A percentile compares a stretch with the other conserved stretches of the same genome.
phyloP scores from a whole-genome alignment of 2,797 vertebrate genomes.

The Trematocara caparti region DNA sequence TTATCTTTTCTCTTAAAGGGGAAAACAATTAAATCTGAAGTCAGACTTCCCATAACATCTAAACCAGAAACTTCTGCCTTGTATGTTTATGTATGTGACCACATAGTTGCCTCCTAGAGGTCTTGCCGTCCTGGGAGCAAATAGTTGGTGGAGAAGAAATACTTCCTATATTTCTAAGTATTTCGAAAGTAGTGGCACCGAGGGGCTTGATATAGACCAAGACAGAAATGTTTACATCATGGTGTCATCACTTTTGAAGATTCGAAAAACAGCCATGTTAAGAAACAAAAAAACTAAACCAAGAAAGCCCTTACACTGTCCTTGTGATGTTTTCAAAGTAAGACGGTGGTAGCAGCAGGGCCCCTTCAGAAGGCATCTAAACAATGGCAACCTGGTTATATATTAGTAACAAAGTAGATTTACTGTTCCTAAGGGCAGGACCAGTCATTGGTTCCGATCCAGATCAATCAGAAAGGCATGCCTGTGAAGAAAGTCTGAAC shows the following conservation, averaged over 20 bases:
- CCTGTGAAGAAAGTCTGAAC: slow-evolving; percentile 65
- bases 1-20: slow-evolving; percentile 33
- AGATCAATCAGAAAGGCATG: slow-evolving; percentile 57
- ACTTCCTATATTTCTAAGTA: slow-evolving; percentile 49
- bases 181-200: slow-evolving; percentile 16
- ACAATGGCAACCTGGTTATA: slow-evolving; percentile 17
- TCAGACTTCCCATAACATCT: neutral
- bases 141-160: slow-evolving; percentile 32
- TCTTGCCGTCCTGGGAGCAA: slow-evolving; percentile 38
- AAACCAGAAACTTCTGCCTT: slow-evolving; percentile 15
- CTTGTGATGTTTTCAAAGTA: slow-evolving; percentile 10
- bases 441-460: slow-evolving; percentile 44
- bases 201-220: neutral
- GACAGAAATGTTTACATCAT: slow-evolving; percentile 11
- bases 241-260: slow-evolving; percentile 17
- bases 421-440: slow-evolving; percentile 41
- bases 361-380: slow-evolving; percentile 26
- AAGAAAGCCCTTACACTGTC: slow-evolving; percentile 19
- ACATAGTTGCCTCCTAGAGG: slow-evolving; percentile 42
- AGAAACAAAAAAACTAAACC: slow-evolving; percentile 15
- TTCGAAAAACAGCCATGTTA: slow-evolving; percentile 8
- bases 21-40: slow-evolving; percentile 5
- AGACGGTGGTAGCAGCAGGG: slow-evolving; percentile 16
- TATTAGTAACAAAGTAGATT: slow-evolving; percentile 32
- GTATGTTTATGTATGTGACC: slow-evolving; percentile 44